Evolutionary conservation across 2,797 vertebrate species (phyloP), one percentile per base, ranked within the genome.

Genomic region (Setipinna tenuifilis): DNA sequence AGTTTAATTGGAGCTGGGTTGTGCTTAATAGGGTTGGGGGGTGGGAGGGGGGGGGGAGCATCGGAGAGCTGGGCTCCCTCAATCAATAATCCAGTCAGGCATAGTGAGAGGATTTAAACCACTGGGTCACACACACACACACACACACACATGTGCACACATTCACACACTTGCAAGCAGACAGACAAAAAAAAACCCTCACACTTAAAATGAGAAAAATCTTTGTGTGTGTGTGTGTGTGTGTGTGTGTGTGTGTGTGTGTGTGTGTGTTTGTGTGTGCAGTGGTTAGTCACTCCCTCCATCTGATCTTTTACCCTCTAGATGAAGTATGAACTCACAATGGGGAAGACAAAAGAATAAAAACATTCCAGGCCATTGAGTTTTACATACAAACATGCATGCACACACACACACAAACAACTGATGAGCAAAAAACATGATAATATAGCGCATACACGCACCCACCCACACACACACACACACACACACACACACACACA

Each of bases 41-140:
- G 46, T 48, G 46, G 10, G 46, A 48, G n/a, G 17, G 78, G 41
- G 25, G 71, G 82, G 81, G 80, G 83, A 82, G 83, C 89, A 87
- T 89, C 82, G 89, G 87, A 88, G 89, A 88, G 85, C 88, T 87
- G 14, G 46, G 86, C 82, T 84, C 35, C 83, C 41, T 65, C 46
- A 87, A 90, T 91, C 90, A 88, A 91, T 91, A 89, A 35, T 80
- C 75, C 83, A 90, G 87, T 89, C 89, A 89, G n/a, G 80, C 25
- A 62, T 61, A 78, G 85, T 86, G 82, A 81, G 25, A 9, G 68
- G 68, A 75, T 75, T 75, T 75, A 75, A 75, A 75, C 16, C 78
- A 84, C 25, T 81, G 84, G 62, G 78, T 87, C 87, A 88, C 89
- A 88, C 83, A 87, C 88, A 84, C 81, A 14, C 71, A 82, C 80